Evolutionary conservation across 2,888 invertebrate genomes (phyloP).

Genomic region (Aromia moschata): DNA sequence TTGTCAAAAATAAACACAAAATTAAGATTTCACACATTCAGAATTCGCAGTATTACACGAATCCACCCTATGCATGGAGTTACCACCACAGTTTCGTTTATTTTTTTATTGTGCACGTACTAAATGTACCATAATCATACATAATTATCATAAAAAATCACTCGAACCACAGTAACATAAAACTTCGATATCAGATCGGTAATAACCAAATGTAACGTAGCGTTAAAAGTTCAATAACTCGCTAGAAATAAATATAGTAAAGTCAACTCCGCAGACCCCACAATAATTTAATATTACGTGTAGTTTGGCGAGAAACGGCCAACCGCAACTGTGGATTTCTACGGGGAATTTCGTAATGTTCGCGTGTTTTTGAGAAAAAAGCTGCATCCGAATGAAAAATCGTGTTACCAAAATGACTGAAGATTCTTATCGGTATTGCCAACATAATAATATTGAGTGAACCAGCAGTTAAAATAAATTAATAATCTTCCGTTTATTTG

Average conservation of each 20-base stretch:
- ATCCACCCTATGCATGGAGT: too few relatives aligned
- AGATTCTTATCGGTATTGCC: too few relatives aligned
- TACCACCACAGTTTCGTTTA: too few relatives aligned
- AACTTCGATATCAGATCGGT: slow-evolving; percentile 9
- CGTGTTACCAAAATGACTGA: too few relatives aligned
- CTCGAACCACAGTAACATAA: background rate
- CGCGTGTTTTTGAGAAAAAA: background rate
- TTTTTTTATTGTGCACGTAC: too few relatives aligned
- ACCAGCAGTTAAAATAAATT: too few relatives aligned
- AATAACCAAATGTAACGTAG: slow-evolving; percentile 21
- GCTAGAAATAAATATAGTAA: slow-evolving; percentile 18
- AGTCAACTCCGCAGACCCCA: slow-evolving; percentile 17
- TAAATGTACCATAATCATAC: slow-evolving; percentile 3
- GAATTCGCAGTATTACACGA: too few relatives aligned
- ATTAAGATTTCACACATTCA: too few relatives aligned
- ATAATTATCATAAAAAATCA: background rate
- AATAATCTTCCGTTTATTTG: too few relatives aligned
- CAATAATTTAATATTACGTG: slow-evolving; percentile 36
- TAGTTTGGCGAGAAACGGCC: slow-evolving; percentile 26
- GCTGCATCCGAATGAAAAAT: too few relatives aligned
- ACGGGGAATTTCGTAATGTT: slow-evolving; percentile 1
- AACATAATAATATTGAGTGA: too few relatives aligned
- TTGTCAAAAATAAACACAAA: too few relatives aligned
- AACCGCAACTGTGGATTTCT: slow-evolving; percentile 31
- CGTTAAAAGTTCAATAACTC: slow-evolving; percentile 29